phyloP scores from a whole-genome alignment of 2,888 invertebrate species.

The Phalera bucephala region DNA sequence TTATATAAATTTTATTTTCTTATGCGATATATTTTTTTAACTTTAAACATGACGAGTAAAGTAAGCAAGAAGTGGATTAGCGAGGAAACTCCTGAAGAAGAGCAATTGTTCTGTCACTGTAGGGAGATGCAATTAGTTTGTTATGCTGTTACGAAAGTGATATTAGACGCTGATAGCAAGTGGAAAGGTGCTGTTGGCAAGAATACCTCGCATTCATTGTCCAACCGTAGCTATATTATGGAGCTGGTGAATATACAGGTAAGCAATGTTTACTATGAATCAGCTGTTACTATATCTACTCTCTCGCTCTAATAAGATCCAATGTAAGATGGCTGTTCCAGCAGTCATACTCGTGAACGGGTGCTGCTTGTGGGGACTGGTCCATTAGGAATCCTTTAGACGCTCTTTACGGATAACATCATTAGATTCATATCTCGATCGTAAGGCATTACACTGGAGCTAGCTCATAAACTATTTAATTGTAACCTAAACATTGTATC shows the following conservation, averaged over 20 bases:
- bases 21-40: conserved; percentile 25
- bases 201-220: conserved; percentile 51
- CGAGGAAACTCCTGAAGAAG: conserved; percentile 75
- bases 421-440: no score
- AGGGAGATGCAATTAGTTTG: conserved; percentile 76
- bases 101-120: conserved; percentile 74
- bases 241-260: conserved; percentile 80
- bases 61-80: conserved; percentile 80
- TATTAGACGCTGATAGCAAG: conserved; percentile 73
- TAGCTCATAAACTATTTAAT: no score
- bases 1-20: conserved; percentile 31
- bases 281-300: conserved; percentile 7
- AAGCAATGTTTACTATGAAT: conserved; percentile 10
- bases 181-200: conserved; percentile 63
- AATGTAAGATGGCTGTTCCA: no score
- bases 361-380: no score
- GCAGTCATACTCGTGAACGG: no score
- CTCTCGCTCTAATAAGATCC: no score
- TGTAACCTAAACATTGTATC: no score
- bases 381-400: no score
- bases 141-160: conserved; percentile 69
- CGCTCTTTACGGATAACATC: no score
- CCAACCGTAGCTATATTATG: conserved; percentile 73
- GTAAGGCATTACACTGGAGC: no score
- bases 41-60: conserved; percentile 56